These are phyloP conservation scores for Xanthia icteritia DNA, from an alignment of 2,888 invertebrate genomes.

Conservation along the genomic window DNA sequence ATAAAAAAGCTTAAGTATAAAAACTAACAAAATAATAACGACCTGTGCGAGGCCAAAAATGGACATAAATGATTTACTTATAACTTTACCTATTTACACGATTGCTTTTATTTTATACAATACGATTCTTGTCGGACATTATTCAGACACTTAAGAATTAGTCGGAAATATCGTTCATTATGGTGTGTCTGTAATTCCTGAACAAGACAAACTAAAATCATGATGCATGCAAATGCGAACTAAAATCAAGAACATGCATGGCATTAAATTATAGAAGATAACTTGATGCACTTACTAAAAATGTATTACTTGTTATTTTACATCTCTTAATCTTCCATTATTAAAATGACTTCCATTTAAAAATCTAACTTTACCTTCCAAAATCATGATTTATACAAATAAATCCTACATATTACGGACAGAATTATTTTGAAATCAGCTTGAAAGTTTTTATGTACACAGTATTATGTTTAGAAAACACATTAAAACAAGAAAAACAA, in stretches of 20 bases:
- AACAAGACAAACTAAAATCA: not conserved
- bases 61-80: not conserved
- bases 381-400: constrained; percentile 13
- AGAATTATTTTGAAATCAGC: constrained; percentile 50
- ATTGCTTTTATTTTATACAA: not conserved
- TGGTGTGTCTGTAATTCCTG: not conserved
- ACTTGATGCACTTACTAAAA: not conserved
- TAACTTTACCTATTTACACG: constrained; percentile 1
- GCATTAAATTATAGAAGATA: not conserved
- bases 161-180: not conserved
- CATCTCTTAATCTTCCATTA: constrained; percentile 40
- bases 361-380: constrained; percentile 18
- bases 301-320: not conserved
- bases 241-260: not conserved
- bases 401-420: constrained; percentile 58
- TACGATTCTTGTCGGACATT: not conserved
- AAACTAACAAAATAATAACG: no score
- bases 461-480: constrained; percentile 74
- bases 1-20: no score
- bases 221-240: not conserved
- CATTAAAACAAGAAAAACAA: constrained; percentile 38
- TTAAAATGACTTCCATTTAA: constrained; percentile 35
- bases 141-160: not conserved
- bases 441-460: constrained; percentile 65
- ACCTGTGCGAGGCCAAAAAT: no score